Conservation (phyloP, 2,113 vertebrate species). For the Haemorhous mexicanus region DNA sequence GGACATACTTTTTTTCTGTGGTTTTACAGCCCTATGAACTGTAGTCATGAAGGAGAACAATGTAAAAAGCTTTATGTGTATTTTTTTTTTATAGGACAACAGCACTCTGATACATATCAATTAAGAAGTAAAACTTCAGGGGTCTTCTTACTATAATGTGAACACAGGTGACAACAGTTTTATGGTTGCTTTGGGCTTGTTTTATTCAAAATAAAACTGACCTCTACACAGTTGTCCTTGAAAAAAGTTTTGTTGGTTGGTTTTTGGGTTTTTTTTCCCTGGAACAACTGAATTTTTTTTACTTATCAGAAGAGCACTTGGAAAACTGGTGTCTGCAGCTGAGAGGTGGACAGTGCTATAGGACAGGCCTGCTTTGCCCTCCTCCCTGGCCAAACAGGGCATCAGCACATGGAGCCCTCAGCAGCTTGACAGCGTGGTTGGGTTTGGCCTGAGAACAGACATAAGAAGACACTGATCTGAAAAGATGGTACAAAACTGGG, state of each 20-base stretch:
- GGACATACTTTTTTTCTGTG: not conserved
- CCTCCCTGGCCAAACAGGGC: no score
- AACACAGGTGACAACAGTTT: not conserved
- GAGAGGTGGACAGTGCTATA: fast-evolving
- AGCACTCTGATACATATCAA: not conserved
- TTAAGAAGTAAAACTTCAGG: not conserved
- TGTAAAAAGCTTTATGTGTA: not conserved
- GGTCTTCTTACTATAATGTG: not conserved
- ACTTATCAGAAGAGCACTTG: not conserved
- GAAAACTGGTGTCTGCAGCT: not conserved
- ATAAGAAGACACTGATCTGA: not conserved
- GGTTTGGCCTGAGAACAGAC: not conserved
- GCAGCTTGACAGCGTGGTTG: not conserved
- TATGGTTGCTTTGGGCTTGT: not conserved
- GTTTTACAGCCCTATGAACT: not conserved
- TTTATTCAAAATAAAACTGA: not conserved
- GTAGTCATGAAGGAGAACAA: not conserved
- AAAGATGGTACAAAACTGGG: not conserved
- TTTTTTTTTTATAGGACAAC: not conserved
- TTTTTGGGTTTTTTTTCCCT: not conserved
- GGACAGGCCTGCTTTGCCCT: not conserved
- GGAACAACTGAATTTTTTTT: not conserved
- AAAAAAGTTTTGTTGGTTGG: not conserved
- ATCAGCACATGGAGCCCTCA: fast-evolving
- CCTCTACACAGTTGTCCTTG: not conserved